Percentiles rank a stretch among this genome's conserved stretches.
Evolutionary conservation across 1,140 invertebrate genomes (phyloP).

Genomic region (Sminthurinus signatus): DNA sequence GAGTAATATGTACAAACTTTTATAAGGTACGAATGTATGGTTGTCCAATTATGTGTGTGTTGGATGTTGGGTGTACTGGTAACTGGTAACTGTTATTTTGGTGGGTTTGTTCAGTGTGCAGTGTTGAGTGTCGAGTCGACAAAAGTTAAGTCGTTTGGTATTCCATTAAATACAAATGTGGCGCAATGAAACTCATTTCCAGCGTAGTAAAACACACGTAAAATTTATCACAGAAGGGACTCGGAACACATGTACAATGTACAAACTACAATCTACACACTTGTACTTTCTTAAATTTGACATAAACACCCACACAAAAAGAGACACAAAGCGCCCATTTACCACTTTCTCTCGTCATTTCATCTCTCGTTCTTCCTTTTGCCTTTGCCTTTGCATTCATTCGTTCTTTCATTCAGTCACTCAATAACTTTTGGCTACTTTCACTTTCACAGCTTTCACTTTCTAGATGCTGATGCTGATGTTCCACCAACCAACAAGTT

Average conservation of each 20-base stretch:
- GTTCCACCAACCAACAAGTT: too few species aligned
- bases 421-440: too few species aligned
- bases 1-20: background rate
- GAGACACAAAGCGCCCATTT: too few species aligned
- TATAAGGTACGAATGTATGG: background rate
- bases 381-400: too few species aligned
- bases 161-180: constrained; percentile 22
- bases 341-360: too few species aligned
- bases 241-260: background rate
- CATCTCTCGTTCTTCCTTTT: too few species aligned
- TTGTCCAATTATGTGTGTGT: background rate
- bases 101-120: background rate
- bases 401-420: too few species aligned
- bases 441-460: too few species aligned
- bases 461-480: too few species aligned
- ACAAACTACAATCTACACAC: too few species aligned
- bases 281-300: too few species aligned
- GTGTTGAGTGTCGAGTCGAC: background rate
- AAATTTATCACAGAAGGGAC: constrained; percentile 1
- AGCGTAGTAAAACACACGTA: background rate
- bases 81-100: background rate
- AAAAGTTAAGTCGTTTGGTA: constrained; percentile 20
- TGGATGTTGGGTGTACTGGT: background rate
- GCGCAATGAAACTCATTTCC: constrained; percentile 3
- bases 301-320: too few species aligned